These are phyloP conservation scores for Whitmania pigra DNA, from an alignment of 1,140 invertebrate species.

Conservation along the genomic window DNA sequence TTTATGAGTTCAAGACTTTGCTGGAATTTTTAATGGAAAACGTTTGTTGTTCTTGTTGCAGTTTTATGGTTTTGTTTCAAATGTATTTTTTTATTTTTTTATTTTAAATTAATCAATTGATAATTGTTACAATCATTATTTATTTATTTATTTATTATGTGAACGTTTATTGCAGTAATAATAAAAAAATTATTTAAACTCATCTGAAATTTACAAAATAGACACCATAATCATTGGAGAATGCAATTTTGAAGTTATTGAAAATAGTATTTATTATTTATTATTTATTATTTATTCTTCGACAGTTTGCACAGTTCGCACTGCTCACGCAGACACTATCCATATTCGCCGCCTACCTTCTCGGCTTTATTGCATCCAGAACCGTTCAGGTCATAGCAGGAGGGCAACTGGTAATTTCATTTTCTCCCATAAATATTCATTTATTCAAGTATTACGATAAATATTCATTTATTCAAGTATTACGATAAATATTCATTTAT, in stretches of 20 bases:
- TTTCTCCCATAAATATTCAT: too few species aligned
- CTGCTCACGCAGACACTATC: slow-evolving; percentile 52
- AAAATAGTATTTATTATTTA: slow-evolving; percentile 28
- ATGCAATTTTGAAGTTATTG: too few species aligned
- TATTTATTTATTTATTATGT: too few species aligned
- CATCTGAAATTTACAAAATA: too few species aligned
- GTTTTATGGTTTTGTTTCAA: neutral
- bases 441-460: too few species aligned
- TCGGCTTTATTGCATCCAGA: slow-evolving; percentile 48
- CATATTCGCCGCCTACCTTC: slow-evolving; percentile 50
- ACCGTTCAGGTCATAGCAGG: slow-evolving; percentile 48
- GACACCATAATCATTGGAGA: slow-evolving; percentile 29
- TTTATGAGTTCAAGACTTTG: slow-evolving; percentile 1
- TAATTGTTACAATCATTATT: too few species aligned
- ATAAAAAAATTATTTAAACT: too few species aligned
- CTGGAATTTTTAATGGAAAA: neutral
- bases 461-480: too few species aligned
- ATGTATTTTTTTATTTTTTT: neutral
- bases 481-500: too few species aligned
- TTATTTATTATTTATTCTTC: slow-evolving; percentile 41
- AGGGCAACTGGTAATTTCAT: slow-evolving; percentile 42
- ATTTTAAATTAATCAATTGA: too few species aligned
- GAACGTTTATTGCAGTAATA: too few species aligned
- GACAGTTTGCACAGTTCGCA: slow-evolving; percentile 66
- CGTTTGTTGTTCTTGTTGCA: neutral